A percentile compares a stretch with the other conserved stretches of the same genome.
These are phyloP conservation scores for Portunus trituberculatus DNA, from an alignment of 1,140 invertebrate genomes.

Conservation along the genomic window DNA sequence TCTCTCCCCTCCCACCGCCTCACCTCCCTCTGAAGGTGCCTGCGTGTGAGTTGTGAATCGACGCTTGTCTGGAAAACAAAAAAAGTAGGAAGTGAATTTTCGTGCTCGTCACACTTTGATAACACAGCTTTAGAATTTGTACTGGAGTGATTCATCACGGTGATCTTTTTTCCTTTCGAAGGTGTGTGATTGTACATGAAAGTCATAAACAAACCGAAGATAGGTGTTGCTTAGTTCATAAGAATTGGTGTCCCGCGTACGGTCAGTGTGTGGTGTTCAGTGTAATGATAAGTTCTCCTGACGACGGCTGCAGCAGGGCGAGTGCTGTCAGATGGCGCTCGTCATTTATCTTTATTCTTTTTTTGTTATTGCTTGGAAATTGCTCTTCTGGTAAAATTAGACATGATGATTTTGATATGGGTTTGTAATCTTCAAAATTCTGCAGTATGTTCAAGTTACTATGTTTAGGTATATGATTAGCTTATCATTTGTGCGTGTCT, in stretches of 20 bases:
- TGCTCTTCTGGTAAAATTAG: not conserved
- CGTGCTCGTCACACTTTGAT: not conserved
- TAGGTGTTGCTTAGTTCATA: not conserved
- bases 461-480: not conserved
- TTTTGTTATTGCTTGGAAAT: not conserved
- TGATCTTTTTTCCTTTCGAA: not conserved
- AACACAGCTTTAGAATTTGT: not conserved
- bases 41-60: not conserved
- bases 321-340: not conserved
- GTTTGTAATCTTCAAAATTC: not conserved
- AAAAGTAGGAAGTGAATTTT: slow-evolving; percentile 1
- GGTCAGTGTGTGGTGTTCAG: not conserved
- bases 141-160: not conserved
- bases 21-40: not conserved
- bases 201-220: slow-evolving; percentile 11
- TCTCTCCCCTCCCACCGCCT: not conserved
- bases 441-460: not conserved
- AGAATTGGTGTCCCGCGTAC: not conserved
- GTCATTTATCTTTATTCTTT: too few relatives aligned
- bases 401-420: not conserved
- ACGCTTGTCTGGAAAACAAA: not conserved
- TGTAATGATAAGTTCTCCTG: not conserved
- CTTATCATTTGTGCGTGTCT: not conserved
- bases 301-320: not conserved
- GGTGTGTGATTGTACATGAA: not conserved